A percentile compares a stretch with the other conserved stretches of the same genome.
phyloP scores from a whole-genome alignment of 2,888 invertebrate genomes.

The Limnephilus rhombicus region DNA sequence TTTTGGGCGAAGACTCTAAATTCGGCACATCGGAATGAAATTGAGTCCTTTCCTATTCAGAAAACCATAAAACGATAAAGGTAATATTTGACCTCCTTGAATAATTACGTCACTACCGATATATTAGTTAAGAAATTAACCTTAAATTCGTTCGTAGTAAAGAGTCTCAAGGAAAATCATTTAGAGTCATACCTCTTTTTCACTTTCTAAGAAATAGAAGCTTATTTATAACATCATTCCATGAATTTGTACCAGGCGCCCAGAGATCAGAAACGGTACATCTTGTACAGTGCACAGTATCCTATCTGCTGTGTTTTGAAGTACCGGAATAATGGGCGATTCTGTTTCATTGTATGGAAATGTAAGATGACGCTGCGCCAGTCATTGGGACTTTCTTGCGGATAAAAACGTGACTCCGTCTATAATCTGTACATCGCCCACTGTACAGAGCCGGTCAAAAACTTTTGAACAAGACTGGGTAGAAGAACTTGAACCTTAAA shows the following conservation, averaged over 20 bases:
- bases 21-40: background rate
- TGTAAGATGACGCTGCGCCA: constrained; percentile 56
- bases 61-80: background rate
- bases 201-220: background rate
- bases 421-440: background rate
- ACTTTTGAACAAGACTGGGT: background rate
- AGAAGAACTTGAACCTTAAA: background rate
- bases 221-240: background rate
- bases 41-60: background rate
- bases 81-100: background rate
- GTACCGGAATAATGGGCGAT: constrained; percentile 47
- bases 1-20: constrained; percentile 40
- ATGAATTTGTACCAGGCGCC: background rate
- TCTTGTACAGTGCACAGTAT: constrained; percentile 2
- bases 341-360: constrained; percentile 60
- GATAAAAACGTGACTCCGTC: constrained; percentile 11
- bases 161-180: background rate
- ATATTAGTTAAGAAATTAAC: background rate
- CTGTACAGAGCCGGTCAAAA: background rate
- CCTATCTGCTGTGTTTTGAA: constrained; percentile 11
- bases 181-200: background rate
- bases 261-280: background rate
- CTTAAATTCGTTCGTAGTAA: background rate
- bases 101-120: background rate
- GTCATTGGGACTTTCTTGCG: constrained; percentile 50